A percentile compares a stretch with the other conserved stretches of the same genome.
These are phyloP conservation scores for Nicator chloris DNA, from an alignment of 2,113 vertebrate genomes.

Conservation along the genomic window DNA sequence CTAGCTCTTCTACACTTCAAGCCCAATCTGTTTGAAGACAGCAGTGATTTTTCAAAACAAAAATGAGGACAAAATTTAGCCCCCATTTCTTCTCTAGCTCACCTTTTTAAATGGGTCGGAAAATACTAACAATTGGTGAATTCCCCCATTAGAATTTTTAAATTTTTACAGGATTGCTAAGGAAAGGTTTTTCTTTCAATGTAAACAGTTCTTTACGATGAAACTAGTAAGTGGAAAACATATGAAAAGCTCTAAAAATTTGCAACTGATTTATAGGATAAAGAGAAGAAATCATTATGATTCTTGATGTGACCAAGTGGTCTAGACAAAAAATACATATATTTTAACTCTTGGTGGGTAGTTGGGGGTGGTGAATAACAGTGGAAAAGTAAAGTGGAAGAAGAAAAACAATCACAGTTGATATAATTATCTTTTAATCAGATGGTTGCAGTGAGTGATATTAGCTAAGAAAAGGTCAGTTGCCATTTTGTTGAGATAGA, in stretches of 20 bases:
- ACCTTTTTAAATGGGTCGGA: neutral
- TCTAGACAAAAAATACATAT: neutral
- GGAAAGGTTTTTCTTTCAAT: neutral
- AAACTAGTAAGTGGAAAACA: neutral
- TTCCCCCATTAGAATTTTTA: neutral
- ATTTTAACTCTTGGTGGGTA: neutral
- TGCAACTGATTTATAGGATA: neutral
- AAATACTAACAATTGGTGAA: neutral
- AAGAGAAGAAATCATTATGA: neutral
- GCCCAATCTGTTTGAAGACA: neutral
- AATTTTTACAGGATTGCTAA: neutral
- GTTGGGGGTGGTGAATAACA: neutral
- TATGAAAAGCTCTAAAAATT: neutral
- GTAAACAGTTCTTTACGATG: neutral
- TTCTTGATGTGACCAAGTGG: neutral
- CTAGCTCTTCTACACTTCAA: neutral
- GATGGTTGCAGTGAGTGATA: neutral
- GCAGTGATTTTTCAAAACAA: neutral
- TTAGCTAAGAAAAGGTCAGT: neutral
- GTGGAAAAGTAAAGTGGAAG: neutral
- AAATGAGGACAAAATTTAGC: neutral
- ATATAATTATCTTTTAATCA: neutral
- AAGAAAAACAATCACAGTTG: neutral
- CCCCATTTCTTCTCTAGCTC: neutral
- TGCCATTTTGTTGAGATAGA: constrained; percentile 7